Base-by-base conservation (phyloP, 2,113 vertebrate genomes). In the Psophia crepitans region DNA sequence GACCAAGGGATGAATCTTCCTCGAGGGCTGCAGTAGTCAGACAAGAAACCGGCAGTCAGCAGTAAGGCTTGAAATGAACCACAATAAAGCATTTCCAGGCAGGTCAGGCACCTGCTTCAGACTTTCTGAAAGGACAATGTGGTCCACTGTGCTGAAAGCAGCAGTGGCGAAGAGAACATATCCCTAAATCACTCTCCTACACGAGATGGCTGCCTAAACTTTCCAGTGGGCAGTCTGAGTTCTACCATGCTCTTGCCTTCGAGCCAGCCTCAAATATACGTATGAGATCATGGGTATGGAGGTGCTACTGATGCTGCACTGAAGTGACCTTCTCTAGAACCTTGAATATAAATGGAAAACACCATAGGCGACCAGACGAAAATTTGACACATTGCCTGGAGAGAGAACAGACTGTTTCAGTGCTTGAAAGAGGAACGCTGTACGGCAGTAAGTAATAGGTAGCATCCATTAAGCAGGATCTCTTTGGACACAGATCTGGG, bases 391-490 rank as follows among this genome's bases (percentile, higher is more conserved):
- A 15, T 58, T 93, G 87, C 64, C 89, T 96, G 75, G 92, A 65
- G 84, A 94, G 83, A 71, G 95, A 96, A 93, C 61, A 96, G 92
- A 5, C 73, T 83, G 94, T 92, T 89, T 84, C 96, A 87, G 92
- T 16, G 89, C 90, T 54, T 17, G 76, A 32, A 75, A 86, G 92
- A 81, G 82, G 89, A 95, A 68, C 49, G 71, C 75, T 78, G 71
- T 21, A 82, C 28, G 75, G 95, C 89, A 92, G 75, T 82, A 28
- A 95, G 90, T 93, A 96, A 91, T 41, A 97, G 95, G 94, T 65
- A 96, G 92, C 96, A 96, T 94, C 96, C 97, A 97, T 97, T 97
- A 95, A n/a, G 92, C 85, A 75, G 91, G 56, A 87, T 93, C 96
- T 96, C 89, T 84, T 94, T 15, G 73, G 96, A 93, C 83, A 92